phyloP scores from a whole-genome alignment of 1,140 invertebrate species.

The Phymorhynchus buccinoides region DNA sequence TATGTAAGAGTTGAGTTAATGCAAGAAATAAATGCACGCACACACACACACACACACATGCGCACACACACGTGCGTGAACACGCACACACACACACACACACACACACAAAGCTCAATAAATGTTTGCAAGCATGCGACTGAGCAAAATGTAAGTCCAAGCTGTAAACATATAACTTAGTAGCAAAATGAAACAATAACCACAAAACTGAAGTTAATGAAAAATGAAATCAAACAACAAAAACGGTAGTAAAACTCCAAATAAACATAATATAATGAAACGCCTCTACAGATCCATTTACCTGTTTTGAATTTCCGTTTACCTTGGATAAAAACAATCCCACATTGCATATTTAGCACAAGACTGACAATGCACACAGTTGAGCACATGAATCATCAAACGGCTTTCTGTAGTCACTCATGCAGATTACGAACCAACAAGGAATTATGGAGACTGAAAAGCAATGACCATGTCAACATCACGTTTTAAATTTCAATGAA shows the following conservation, averaged over 20 bases:
- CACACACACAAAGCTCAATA: not conserved
- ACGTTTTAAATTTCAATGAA: too few species aligned
- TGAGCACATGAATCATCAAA: not conserved
- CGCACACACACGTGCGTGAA: not conserved
- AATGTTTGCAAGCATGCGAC: not conserved
- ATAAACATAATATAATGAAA: not conserved
- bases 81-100: not conserved
- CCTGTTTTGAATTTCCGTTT: slow-evolving; percentile 1
- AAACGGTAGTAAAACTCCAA: not conserved
- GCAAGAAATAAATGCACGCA: not conserved
- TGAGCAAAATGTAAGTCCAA: not conserved
- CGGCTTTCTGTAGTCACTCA: too few species aligned
- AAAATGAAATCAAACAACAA: not conserved
- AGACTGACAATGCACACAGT: not conserved
- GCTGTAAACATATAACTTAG: not conserved
- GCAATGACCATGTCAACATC: too few species aligned
- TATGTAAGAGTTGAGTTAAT: too few species aligned
- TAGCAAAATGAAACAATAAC: not conserved
- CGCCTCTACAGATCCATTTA: not conserved
- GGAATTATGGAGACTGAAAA: too few species aligned
- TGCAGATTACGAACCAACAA: too few species aligned
- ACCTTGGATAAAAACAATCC: not conserved
- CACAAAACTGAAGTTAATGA: not conserved
- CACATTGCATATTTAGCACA: not conserved
- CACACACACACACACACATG: slow-evolving; percentile 4